Percentiles rank a stretch among this genome's conserved stretches.
Evolutionary conservation across 2,113 vertebrate species (phyloP).

Genomic region (Grantiella picta): DNA sequence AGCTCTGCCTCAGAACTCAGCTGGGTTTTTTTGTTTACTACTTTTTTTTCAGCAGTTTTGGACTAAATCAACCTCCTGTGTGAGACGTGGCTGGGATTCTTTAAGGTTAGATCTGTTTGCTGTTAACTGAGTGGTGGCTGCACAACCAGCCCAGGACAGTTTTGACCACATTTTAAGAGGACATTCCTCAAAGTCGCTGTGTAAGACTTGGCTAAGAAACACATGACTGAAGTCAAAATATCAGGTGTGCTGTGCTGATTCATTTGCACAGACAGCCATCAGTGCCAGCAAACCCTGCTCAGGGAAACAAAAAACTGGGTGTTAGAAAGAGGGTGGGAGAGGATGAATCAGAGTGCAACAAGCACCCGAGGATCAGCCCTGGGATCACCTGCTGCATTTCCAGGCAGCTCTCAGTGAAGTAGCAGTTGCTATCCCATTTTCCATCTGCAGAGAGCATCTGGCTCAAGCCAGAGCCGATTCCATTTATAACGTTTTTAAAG

Average conservation of each 20-base stretch:
- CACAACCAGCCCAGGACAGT: background rate
- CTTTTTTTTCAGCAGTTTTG: background rate
- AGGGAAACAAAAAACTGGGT: background rate
- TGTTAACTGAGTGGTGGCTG: background rate
- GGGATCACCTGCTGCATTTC: background rate
- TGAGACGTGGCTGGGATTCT: fast-evolving
- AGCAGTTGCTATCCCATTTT: background rate
- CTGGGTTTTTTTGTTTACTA: background rate
- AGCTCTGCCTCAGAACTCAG: background rate
- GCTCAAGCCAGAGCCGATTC: background rate
- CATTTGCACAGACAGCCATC: background rate
- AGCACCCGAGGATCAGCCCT: background rate
- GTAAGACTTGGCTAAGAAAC: background rate
- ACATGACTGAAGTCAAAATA: background rate
- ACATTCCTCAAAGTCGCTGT: background rate
- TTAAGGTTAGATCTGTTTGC: background rate
- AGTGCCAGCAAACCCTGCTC: background rate
- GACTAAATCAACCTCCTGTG: background rate
- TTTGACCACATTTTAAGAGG: background rate
- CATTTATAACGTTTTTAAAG: background rate
- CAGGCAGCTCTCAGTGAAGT: background rate
- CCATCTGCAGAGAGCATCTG: background rate
- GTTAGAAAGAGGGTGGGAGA: background rate
- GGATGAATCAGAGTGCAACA: background rate
- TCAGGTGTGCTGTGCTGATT: background rate